Percentiles rank a stretch among this genome's conserved stretches.
These are phyloP conservation scores for Megalopta genalis DNA, from an alignment of 1,140 invertebrate genomes.

Conservation along the genomic window DNA sequence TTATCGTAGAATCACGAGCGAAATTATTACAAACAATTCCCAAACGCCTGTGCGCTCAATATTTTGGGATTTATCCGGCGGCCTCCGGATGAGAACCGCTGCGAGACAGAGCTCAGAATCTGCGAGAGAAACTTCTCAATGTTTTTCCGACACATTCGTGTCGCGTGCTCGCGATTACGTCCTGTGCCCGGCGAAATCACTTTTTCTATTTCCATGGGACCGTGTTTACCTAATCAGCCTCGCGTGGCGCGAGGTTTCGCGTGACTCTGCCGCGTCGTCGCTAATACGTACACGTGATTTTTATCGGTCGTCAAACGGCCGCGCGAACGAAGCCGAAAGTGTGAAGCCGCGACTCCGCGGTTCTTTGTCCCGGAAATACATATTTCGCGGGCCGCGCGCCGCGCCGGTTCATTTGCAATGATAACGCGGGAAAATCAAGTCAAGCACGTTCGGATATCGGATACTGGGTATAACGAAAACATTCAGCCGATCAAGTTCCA, in stretches of 20 bases:
- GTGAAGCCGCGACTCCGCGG: neutral
- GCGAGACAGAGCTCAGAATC: no score
- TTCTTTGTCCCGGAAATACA: no score
- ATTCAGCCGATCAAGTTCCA: neutral
- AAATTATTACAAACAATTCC: no score
- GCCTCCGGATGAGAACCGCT: no score
- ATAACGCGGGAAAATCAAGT: conserved; percentile 26
- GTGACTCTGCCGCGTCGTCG: neutral
- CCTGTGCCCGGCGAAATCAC: neutral
- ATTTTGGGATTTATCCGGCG: no score
- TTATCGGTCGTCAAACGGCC: conserved; percentile 19
- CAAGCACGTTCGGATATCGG: conserved; percentile 9
- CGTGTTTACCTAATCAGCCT: neutral
- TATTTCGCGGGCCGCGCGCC: no score
- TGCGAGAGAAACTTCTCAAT: no score
- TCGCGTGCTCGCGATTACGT: no score
- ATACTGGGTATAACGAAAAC: neutral
- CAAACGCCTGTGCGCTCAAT: no score
- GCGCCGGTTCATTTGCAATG: conserved; percentile 24
- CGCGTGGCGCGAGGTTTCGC: conserved; percentile 14
- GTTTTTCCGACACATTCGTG: no score
- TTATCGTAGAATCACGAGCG: no score
- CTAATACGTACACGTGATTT: conserved; percentile 6
- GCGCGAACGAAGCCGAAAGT: neutral
- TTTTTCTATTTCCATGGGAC: neutral